phyloP scores from a whole-genome alignment of 2,113 vertebrate species.

The Cyanoliseus patagonus region DNA sequence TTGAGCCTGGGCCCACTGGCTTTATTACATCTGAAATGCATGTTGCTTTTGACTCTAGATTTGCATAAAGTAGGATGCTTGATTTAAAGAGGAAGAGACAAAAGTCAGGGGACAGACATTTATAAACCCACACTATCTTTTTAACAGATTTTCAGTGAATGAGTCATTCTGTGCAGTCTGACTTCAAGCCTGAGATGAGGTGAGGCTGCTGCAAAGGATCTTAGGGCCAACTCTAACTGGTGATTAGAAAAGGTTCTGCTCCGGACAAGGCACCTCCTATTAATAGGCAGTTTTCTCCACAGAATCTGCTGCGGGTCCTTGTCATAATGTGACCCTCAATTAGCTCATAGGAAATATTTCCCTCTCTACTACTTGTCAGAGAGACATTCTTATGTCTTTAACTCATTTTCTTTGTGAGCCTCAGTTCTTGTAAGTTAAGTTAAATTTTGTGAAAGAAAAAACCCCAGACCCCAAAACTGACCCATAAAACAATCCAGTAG shows the following conservation, averaged over 20 bases:
- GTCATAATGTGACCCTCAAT: neutral
- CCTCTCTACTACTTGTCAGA: neutral
- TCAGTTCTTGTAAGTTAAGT: neutral
- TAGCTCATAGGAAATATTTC: conserved; percentile 28
- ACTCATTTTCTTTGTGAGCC: neutral
- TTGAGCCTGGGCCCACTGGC: conserved; percentile 4
- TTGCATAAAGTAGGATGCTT: conserved; percentile 14
- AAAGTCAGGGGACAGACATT: neutral
- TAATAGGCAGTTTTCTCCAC: neutral
- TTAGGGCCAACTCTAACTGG: neutral
- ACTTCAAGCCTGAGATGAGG: neutral
- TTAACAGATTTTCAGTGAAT: neutral
- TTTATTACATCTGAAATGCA: conserved; percentile 36
- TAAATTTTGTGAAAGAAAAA: neutral
- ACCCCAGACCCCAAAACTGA: neutral
- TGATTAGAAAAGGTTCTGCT: neutral
- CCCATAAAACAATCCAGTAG: neutral
- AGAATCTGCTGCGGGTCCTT: neutral
- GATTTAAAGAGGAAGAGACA: conserved; percentile 53
- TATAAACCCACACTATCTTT: neutral
- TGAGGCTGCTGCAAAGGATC: neutral
- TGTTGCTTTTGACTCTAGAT: conserved; percentile 33
- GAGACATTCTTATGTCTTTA: neutral
- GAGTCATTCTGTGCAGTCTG: neutral
- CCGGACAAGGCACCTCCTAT: neutral